These are phyloP conservation scores for Dromas ardeola DNA, from an alignment of 2,113 vertebrate species.

Conservation along the genomic window DNA sequence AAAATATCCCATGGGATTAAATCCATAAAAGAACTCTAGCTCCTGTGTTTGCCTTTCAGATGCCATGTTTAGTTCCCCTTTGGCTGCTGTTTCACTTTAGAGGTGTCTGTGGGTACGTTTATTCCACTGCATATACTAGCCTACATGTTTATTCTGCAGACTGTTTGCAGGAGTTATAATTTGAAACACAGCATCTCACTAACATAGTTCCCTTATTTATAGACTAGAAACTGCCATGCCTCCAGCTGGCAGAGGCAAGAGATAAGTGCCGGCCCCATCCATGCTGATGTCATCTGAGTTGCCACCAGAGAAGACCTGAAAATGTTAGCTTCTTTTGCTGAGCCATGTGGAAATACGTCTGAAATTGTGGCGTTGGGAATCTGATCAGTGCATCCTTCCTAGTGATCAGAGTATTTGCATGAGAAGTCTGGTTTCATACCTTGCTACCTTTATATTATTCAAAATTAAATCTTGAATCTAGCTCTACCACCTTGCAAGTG, in stretches of 20 bases:
- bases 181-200: not conserved
- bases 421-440: not conserved
- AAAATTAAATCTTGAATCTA: not conserved
- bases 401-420: not conserved
- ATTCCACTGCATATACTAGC: not conserved
- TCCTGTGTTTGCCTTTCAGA: not conserved
- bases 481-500: not conserved
- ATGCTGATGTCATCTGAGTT: not conserved
- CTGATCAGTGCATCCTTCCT: not conserved
- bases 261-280: not conserved
- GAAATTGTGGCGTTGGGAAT: not conserved
- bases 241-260: not conserved
- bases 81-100: not conserved
- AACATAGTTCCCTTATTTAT: not conserved
- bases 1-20: constrained; percentile 5
- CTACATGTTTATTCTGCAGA: not conserved
- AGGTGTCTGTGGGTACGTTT: not conserved
- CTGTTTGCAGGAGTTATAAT: not conserved
- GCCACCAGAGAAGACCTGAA: not conserved
- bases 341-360: not conserved
- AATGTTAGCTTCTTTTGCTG: not conserved
- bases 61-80: not conserved
- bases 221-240: not conserved
- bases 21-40: not conserved
- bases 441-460: not conserved